phyloP scores from a whole-genome alignment of 2,797 vertebrate species.

The Sciurus carolinensis region DNA sequence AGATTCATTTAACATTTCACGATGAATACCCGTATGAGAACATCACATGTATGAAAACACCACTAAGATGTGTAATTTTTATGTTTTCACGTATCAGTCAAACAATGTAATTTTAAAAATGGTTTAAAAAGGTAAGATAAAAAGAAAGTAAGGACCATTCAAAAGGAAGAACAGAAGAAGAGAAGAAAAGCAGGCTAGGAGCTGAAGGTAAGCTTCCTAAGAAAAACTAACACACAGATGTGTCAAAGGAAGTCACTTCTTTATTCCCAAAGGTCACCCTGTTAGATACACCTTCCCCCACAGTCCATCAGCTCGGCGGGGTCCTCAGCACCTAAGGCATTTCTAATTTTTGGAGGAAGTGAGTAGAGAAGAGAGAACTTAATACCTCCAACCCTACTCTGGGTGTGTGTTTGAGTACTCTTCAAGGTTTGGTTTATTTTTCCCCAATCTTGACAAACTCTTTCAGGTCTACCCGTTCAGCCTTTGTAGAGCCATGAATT shows the following conservation, averaged over 20 bases:
- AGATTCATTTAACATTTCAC: not conserved
- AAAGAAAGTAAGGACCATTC: not conserved
- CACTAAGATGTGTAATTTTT: not conserved
- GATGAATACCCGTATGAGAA: not conserved
- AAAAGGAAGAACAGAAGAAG: not conserved
- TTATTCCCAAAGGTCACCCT: not conserved
- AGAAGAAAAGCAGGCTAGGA: not conserved
- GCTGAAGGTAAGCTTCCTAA: not conserved
- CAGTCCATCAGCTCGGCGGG: not conserved
- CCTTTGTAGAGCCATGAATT: not conserved
- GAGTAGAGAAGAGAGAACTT: not conserved
- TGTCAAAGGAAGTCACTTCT: not conserved
- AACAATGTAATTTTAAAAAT: not conserved
- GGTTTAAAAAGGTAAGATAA: not conserved
- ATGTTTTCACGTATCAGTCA: not conserved
- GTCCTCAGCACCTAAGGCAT: not conserved
- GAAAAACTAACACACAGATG: not conserved
- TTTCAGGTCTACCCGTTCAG: not conserved
- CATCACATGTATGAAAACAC: not conserved
- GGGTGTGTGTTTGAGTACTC: not conserved
- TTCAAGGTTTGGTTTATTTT: not conserved
- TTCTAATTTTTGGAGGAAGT: not conserved
- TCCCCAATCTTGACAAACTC: not conserved
- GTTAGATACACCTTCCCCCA: not conserved
- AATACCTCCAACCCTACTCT: not conserved